Evolutionary conservation across 1,140 invertebrate species (phyloP), one percentile per base, ranked within the genome.

Genomic region (Limonius californicus): DNA sequence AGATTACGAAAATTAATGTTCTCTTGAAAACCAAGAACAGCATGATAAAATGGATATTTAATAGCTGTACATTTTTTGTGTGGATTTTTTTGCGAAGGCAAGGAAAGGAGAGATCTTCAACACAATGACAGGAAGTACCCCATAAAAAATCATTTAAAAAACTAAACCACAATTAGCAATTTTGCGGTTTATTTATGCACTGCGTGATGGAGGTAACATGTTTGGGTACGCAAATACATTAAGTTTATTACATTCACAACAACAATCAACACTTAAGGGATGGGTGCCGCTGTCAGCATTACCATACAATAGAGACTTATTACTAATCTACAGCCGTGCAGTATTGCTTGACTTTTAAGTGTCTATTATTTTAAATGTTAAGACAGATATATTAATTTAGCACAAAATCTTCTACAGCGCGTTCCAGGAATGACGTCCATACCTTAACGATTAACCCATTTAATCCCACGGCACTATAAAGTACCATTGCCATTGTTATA

Each of bases 161-260:
- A 39, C n/a, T 9, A 39, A 12, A 39, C 35, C 35, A 39, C 35
- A 39, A 39, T 39, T 39, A 39, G n/a, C n/a, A 39, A 39, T 39
- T n/a, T 39, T 39, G 35, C 11, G 35, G 35, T 39, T 39, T 9
- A 9, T 39, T 6, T 39, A 39, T 2, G 8, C 2, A 6, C n/a
- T 12, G 7, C n/a, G 7, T 12, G 35, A 39, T 39, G 35, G 45
- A 18, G 16, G 45, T 50, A 50, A 50, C 45, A 50, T 50, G 45
- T 50, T 50, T 50, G n/a, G 45, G 16, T 18, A 18, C 20, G 9
- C 45, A 8, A 50, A 19, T 50, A 50, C n/a, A 50, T 50, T 16
- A 50, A 50, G 45, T 50, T 19, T 50, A 50, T 50, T 50, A 50
- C 45, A 50, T 50, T 50, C 45, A 50, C 45, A 50, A 50, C 45